Conservation (phyloP, 2,888 invertebrate genomes). For the Catotricha subobsoleta region DNA sequence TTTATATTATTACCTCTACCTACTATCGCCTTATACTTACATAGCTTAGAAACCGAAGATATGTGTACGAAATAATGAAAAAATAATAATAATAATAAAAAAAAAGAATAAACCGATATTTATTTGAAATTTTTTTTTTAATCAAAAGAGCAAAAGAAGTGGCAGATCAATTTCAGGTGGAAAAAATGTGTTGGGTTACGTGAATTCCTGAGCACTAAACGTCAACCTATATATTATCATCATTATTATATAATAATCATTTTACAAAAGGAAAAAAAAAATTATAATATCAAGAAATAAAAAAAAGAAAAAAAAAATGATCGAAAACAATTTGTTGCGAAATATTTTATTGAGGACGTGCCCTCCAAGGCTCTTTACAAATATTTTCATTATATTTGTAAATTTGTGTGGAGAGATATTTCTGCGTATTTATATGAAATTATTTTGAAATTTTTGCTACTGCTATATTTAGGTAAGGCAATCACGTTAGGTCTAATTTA, state of each 20-base stretch:
- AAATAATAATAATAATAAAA: not conserved
- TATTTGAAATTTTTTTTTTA: not conserved
- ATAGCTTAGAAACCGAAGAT: not conserved
- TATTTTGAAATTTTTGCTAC: no score
- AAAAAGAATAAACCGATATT: not conserved
- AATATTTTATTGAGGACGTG: slow-evolving; percentile 8
- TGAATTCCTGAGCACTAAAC: slow-evolving; percentile 2
- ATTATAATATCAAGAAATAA: not conserved
- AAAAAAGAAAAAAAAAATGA: not conserved
- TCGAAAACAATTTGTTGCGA: slow-evolving; percentile 6
- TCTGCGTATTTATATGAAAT: no score
- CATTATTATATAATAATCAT: no score
- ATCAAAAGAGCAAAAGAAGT: slow-evolving; percentile 4
- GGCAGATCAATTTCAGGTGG: slow-evolving; percentile 3
- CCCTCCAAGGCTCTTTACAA: slow-evolving; percentile 4
- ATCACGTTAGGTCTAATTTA: no score
- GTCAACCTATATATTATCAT: not conserved
- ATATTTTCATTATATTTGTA: no score
- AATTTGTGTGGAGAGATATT: no score
- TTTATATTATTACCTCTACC: no score
- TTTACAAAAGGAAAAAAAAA: not conserved
- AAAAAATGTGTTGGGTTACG: not conserved
- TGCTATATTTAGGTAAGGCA: no score
- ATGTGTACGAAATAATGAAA: not conserved
- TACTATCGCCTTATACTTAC: no score